Base-by-base conservation (phyloP, 53 echinoderm and acorn worm genomes). In the Actinopyga echinites region DNA sequence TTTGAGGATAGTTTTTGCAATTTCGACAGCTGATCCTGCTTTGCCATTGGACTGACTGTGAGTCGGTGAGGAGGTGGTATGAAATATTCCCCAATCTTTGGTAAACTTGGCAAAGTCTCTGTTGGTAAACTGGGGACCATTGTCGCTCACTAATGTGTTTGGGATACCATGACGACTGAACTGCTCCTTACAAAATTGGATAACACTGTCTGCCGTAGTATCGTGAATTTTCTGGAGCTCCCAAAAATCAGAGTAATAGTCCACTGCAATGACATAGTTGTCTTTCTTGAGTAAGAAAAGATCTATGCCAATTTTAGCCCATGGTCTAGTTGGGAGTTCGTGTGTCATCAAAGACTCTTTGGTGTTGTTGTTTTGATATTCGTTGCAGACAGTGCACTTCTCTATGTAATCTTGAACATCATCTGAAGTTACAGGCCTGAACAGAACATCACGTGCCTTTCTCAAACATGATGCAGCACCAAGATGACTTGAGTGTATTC, bases 191-290 rank as follows among this genome's bases (percentile, higher is more conserved):
- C 64, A 64, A 24, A 64, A 64, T 9, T 64, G 21, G 15, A 64
- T 64, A 24, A 91, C 59, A 19, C 21, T 75, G 30, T 52, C 74
- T 38, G 88, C 69, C 74, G 28, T 82, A 21, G 84, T 89, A 78
- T 79, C 74, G 6, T 80, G 77, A 20, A 88, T 1, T 33, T 62
- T 83, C 49, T 86, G 83, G 7, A 89, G 38, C 64, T 92, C 89
- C 83, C 79, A 86, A 66, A 65, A 92, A 31, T 86, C 92, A 26
- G 82, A 80, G 67, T 86, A 88, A 35, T 83, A 84, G 67, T 88
- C 84, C 5, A 83, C 84, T 44, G 84, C 83, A 2, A 88, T n/a
- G n/a, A n/a, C n/a, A n/a, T n/a, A n/a, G n/a, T n/a, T n/a, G n/a
- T n/a, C n/a, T n/a, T n/a, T n/a, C n/a, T n/a, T n/a, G n/a, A n/a